Conservation (phyloP, 53 echinoderm and acorn worm genomes). For the Arbacia lixula region DNA sequence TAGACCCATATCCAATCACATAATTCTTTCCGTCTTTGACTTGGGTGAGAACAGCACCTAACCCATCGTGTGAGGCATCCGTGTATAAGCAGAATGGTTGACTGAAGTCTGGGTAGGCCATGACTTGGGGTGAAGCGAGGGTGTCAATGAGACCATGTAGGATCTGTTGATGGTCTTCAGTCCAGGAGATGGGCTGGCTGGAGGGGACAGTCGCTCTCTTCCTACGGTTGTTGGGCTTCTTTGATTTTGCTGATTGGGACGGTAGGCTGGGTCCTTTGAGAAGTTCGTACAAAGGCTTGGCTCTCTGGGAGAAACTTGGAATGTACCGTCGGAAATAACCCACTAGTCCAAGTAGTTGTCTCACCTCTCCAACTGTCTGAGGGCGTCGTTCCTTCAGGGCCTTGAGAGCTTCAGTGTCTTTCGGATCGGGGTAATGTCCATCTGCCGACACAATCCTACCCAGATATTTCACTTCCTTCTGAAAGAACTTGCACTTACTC, state of each 20-base stretch:
- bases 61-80: constrained; percentile 64
- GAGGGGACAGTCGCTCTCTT: no score
- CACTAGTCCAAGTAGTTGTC: constrained; percentile 59
- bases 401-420: constrained; percentile 53
- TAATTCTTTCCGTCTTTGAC: constrained; percentile 54
- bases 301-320: constrained; percentile 53
- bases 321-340: constrained; percentile 62
- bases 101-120: no score
- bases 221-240: no score
- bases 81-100: no score
- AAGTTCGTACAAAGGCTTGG: constrained; percentile 61
- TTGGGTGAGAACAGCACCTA: constrained; percentile 74
- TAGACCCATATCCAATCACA: constrained; percentile 62
- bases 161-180: no score
- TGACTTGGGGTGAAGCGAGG: no score
- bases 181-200: no score
- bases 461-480: constrained; percentile 63
- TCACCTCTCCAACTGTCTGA: constrained; percentile 54
- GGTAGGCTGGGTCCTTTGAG: no score
- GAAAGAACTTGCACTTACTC: constrained; percentile 55
- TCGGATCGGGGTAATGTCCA: constrained; percentile 46
- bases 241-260: no score
- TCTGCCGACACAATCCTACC: constrained; percentile 53
- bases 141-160: no score
- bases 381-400: constrained; percentile 35